A percentile compares a stretch with the other conserved stretches of the same genome.
phyloP scores from a whole-genome alignment of 2,797 vertebrate species.

The Lerista edwardsae region DNA sequence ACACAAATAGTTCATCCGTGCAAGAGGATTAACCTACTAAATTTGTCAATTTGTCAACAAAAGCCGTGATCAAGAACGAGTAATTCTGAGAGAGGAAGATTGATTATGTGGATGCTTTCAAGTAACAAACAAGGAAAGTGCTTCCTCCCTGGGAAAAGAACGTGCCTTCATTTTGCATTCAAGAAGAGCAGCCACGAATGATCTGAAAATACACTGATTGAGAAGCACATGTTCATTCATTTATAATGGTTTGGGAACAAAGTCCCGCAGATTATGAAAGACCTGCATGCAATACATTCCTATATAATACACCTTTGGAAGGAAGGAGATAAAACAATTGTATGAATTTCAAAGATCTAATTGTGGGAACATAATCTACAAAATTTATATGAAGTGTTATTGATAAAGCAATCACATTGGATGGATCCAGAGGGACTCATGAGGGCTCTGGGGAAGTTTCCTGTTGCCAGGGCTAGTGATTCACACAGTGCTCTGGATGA shows the following conservation, averaged over 20 bases:
- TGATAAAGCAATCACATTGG: too few species aligned
- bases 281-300: too few species aligned
- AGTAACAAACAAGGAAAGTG: neutral
- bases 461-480: too few species aligned
- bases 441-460: too few species aligned
- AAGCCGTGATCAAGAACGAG: neutral
- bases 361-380: too few species aligned
- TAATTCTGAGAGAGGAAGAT: neutral
- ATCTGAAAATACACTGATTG: neutral
- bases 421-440: too few species aligned
- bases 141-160: neutral
- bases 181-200: neutral
- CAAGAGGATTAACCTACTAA: neutral
- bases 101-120: neutral
- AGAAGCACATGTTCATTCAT: neutral
- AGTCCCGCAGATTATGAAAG: neutral
- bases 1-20: neutral
- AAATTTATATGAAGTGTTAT: too few species aligned
- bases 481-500: too few species aligned
- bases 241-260: neutral
- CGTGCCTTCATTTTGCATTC: neutral
- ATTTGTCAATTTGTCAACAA: neutral
- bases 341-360: too few species aligned
- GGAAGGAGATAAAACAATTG: too few species aligned
- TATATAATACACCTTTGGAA: too few species aligned